Evolutionary conservation across 2,888 invertebrate species (phyloP).

Genomic region (Mimachlamys varia): DNA sequence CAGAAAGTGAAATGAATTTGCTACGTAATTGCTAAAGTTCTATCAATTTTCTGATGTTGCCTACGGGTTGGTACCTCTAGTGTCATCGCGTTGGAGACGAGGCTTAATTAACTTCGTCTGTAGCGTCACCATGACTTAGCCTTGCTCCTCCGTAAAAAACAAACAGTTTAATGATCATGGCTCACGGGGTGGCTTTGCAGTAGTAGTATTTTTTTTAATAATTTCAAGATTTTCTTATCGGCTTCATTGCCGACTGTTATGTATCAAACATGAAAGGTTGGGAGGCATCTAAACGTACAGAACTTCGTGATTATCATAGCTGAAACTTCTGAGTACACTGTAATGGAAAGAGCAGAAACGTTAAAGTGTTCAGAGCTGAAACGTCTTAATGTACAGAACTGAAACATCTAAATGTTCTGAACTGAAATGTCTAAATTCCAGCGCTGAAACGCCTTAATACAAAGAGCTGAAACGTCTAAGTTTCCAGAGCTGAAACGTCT

Average conservation of each 20-base stretch:
- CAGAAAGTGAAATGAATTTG: neutral
- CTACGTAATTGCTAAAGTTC: neutral
- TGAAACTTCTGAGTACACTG: too few species aligned
- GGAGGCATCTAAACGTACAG: too few species aligned
- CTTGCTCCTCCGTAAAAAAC: neutral
- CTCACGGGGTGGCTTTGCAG: neutral
- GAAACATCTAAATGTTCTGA: too few species aligned
- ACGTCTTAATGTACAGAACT: too few species aligned
- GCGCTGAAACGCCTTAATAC: too few species aligned
- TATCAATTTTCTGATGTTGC: neutral
- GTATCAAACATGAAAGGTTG: too few species aligned
- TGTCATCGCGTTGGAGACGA: neutral
- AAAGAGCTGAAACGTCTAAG: too few species aligned
- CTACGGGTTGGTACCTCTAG: neutral
- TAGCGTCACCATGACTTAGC: neutral
- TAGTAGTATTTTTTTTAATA: neutral
- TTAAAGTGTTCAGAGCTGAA: too few species aligned
- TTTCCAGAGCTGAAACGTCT: too few species aligned
- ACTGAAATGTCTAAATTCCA: too few species aligned
- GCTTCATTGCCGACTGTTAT: neutral
- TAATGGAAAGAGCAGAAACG: too few species aligned
- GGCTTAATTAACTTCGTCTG: neutral
- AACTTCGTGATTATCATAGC: too few species aligned
- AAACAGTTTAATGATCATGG: neutral
- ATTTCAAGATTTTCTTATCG: neutral